Conservation (phyloP, 2,797 vertebrate species). For the Galagoides demidoff region DNA sequence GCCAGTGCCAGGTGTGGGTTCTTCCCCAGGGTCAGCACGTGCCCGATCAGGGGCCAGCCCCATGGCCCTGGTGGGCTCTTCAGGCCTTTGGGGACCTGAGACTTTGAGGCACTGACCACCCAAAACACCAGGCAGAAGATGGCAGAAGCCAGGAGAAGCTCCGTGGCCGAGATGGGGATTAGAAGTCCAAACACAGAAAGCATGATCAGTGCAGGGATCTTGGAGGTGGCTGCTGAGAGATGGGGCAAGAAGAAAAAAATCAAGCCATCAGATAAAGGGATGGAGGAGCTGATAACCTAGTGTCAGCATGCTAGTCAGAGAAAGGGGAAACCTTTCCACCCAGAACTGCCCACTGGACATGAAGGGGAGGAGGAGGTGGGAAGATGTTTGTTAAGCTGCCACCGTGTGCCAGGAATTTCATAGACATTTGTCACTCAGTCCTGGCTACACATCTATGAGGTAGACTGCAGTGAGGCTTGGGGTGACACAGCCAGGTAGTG, state of each 20-base stretch:
- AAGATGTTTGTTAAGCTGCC: background rate
- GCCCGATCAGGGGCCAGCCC: constrained; percentile 92
- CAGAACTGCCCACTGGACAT: background rate
- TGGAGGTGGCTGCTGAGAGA: constrained; percentile 19
- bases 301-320: background rate
- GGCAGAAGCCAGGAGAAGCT: constrained; percentile 87
- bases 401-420: background rate
- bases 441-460: background rate
- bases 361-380: background rate
- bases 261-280: background rate
- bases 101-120: constrained; percentile 83
- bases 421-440: background rate
- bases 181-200: constrained; percentile 13
- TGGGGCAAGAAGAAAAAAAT: constrained; percentile 28
- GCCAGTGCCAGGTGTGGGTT: constrained; percentile 91
- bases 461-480: background rate
- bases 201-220: background rate
- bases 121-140: constrained; percentile 88
- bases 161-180: constrained; percentile 85
- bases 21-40: constrained; percentile 89
- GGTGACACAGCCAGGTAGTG: background rate
- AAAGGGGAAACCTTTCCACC: background rate
- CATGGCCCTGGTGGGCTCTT: constrained; percentile 91
- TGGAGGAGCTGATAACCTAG: background rate
- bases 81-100: constrained; percentile 89